Evolutionary conservation across 2,113 vertebrate species (phyloP), one percentile per base, ranked within the genome.

Genomic region (Notarius lentiginosus): DNA sequence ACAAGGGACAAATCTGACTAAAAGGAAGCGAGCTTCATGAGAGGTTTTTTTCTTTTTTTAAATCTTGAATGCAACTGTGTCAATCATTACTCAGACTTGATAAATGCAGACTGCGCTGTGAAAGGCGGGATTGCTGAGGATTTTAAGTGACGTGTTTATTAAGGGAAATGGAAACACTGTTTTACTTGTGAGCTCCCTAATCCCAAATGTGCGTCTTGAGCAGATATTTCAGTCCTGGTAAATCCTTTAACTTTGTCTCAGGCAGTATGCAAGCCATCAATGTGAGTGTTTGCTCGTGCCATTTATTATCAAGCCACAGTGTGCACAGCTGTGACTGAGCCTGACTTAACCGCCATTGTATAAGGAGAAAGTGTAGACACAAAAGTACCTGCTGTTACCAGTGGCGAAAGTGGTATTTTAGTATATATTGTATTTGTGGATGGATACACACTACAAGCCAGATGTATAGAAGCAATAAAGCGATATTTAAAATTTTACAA

Each of bases 61-160:
- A 17, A 49, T 51, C 6, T 15, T 60, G n/a, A 66, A 41, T 53
- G 60, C 75, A 79, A 66, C 79, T 55, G n/a, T 27, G 10, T 6
- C 12, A 6, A 56, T 63, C 2, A 41, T 27, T 9, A 6, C 47
- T 70, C 17, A 77, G 27, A 14, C 30, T 2, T 53, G 49, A 27
- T 53, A 53, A 53, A 53, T 53, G 60, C n/a, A n/a, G 72, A 8
- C 86, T 79, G 70, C 60, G 75, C 60, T 72, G 65, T 79, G 41
- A 85, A 75, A 82, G 20, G 49, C 18, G 53, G 30, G 68, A 55
- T 51, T 79, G 53, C 61, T 77, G 56, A 24, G 20, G 15, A 63
- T 79, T 88, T 88, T 86, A 84, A 87, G 53, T 85, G 87, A 87
- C 72, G 63, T 82, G 47, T 91, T 89, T 88, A 84, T 90, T 51